These are phyloP conservation scores for Aurelia aurita DNA, from an alignment of 30 jellyfish, hydroid and myxozoan genomes.

Conservation along the genomic window DNA sequence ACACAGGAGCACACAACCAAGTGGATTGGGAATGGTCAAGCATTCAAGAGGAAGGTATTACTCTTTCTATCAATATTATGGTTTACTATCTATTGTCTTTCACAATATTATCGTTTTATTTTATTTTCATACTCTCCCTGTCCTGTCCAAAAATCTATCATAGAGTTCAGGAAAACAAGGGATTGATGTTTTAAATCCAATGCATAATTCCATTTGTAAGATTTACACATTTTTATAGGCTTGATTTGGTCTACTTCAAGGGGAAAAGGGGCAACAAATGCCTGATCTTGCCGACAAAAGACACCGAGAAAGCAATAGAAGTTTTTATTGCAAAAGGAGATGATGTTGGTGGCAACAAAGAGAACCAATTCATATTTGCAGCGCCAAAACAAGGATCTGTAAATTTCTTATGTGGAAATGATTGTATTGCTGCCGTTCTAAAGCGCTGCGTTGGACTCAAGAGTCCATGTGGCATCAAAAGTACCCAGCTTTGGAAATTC, in stretches of 20 bases:
- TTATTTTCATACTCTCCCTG: no score
- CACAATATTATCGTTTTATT: no score
- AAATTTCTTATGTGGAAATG: slow-evolving; percentile 47
- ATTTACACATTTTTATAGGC: slow-evolving; percentile 4
- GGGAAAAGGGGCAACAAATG: slow-evolving; percentile 62
- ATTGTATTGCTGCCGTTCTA: slow-evolving; percentile 36
- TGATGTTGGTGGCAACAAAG: slow-evolving; percentile 28
- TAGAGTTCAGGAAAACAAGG: no score
- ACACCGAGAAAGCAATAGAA: slow-evolving; percentile 27
- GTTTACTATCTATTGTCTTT: no score
- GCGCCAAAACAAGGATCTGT: slow-evolving; percentile 56
- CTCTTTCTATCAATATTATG: no score
- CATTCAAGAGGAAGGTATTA: no score
- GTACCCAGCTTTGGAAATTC: slow-evolving; percentile 50
- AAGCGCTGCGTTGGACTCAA: slow-evolving; percentile 5
- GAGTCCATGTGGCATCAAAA: slow-evolving; percentile 31
- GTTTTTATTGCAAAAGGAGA: slow-evolving; percentile 22
- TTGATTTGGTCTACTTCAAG: slow-evolving; percentile 35
- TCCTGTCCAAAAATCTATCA: no score
- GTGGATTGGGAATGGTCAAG: no score
- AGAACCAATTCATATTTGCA: slow-evolving; percentile 40
- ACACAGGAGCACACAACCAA: no score
- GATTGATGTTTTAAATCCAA: no score
- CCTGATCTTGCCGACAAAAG: slow-evolving; percentile 25
- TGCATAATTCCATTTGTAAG: no score